These are phyloP conservation scores for Megathymus violae DNA, from an alignment of 1,140 invertebrate species.

Conservation along the genomic window DNA sequence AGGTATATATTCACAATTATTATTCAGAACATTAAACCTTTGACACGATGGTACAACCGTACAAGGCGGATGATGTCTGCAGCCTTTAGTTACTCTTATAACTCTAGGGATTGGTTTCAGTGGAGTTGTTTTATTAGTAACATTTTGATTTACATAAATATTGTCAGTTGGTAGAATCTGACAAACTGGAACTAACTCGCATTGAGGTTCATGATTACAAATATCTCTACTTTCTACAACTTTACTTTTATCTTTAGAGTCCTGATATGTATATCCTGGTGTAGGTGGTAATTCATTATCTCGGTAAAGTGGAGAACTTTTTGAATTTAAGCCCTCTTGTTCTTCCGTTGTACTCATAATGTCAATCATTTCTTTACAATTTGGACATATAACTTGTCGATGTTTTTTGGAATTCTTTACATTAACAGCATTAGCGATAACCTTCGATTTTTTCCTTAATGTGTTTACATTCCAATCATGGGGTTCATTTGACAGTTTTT, in stretches of 20 bases:
- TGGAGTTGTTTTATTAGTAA: constrained; percentile 37
- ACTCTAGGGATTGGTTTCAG: constrained; percentile 48
- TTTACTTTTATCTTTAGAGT: constrained; percentile 38
- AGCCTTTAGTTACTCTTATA: constrained; percentile 72
- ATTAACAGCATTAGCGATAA: background rate
- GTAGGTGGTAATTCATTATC: constrained; percentile 40
- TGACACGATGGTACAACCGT: constrained; percentile 72
- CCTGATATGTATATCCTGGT: constrained; percentile 30
- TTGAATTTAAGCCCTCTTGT: constrained; percentile 49
- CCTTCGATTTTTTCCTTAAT: constrained; percentile 21
- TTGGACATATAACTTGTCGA: constrained; percentile 59
- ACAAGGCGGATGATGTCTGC: constrained; percentile 72
- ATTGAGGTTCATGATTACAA: constrained; percentile 62
- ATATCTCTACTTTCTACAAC: constrained; percentile 42
- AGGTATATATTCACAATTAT: constrained; percentile 70
- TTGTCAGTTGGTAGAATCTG: constrained; percentile 60
- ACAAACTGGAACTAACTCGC: constrained; percentile 66
- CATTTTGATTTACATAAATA: constrained; percentile 46
- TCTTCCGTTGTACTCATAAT: constrained; percentile 57
- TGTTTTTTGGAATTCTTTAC: constrained; percentile 41
- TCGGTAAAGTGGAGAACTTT: constrained; percentile 38
- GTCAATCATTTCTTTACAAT: constrained; percentile 65
- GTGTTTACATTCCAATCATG: background rate
- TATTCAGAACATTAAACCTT: constrained; percentile 63
- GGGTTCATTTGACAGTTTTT: constrained; percentile 6